These are phyloP conservation scores for Zaprionus tsacasi DNA, from an alignment of 1,140 invertebrate species.

Conservation along the genomic window DNA sequence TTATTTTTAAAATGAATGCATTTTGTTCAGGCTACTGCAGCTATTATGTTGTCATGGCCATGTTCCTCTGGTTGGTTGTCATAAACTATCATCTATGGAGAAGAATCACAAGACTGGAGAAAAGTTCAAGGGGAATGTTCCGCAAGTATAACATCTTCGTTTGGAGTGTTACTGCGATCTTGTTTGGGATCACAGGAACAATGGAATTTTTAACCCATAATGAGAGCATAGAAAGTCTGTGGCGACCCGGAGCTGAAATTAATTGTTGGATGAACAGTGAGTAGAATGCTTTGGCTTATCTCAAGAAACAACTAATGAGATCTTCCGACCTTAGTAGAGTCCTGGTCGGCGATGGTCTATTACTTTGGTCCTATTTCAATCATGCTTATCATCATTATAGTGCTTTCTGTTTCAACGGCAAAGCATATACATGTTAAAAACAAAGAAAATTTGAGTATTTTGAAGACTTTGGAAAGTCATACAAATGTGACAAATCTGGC, in stretches of 20 bases:
- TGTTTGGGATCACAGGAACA: neutral
- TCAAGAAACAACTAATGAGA: neutral
- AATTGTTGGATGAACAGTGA: constrained; percentile 8
- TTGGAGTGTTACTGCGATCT: neutral
- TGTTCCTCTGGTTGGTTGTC: neutral
- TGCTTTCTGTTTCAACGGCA: neutral
- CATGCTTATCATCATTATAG: neutral
- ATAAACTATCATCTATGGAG: constrained; percentile 17
- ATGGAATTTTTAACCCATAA: neutral
- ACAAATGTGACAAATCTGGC: neutral
- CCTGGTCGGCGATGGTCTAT: constrained; percentile 10
- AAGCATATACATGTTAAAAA: constrained; percentile 4
- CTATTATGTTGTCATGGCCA: constrained; percentile 4
- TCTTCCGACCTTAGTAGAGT: neutral
- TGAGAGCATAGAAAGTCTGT: neutral
- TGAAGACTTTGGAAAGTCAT: neutral
- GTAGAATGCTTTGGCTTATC: neutral
- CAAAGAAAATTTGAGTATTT: neutral
- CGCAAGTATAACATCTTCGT: neutral
- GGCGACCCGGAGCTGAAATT: neutral
- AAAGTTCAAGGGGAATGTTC: neutral
- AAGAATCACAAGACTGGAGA: neutral
- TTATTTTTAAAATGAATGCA: too few species aligned
- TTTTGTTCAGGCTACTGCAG: constrained; percentile 1
- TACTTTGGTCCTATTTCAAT: neutral